Base-by-base conservation (phyloP, 1,140 invertebrate species). In the Tigriopus japonicus region DNA sequence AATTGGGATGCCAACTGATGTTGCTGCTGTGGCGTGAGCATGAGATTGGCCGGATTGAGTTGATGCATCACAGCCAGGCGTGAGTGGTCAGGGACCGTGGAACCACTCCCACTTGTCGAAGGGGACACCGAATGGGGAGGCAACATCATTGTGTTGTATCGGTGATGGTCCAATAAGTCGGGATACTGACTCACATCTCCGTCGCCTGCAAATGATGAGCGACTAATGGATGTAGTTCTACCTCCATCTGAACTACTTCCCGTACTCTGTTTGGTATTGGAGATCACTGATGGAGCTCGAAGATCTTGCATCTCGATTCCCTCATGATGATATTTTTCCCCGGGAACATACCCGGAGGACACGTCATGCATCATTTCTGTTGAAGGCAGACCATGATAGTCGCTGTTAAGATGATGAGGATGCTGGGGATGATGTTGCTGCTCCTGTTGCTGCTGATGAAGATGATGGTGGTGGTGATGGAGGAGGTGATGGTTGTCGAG, bases 101-200 rank as follows among this genome's bases (percentile, higher is more conserved):
- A 63, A 0, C 63, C 63, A 6, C 62, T 63, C 24, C 45, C 58
- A 12, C 62, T 63, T 1, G 62, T 62, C 1, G 63, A 64, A 1
- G 64, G 55, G 82, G 81, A 64, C 73, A 72, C 63, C 82, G 69
- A 45, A 79, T 71, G 59, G 85, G 83, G 65, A 87, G 85, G 68
- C 28, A 35, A 35, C 28, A 35, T 35, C 28, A 35, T 5, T 35
- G 28, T 35, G 9, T 35, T 35, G 28, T 35, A 35, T 35, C 28
- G 28, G 9, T 35, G 28, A 35, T 35, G 28, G 9, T 87, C 84
- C 52, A 87, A 72, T 14, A 87, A 70, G 68, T 87, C 84, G 28
- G 84, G 84, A 71, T 85, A 87, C 19, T 65, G 66, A 41, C 53
- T 52, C 40, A 59, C 42, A 42, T 63, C 63, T 7, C 21, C 52